These are phyloP conservation scores for Perdita meconis DNA, from an alignment of 2,888 invertebrate genomes.

Conservation along the genomic window DNA sequence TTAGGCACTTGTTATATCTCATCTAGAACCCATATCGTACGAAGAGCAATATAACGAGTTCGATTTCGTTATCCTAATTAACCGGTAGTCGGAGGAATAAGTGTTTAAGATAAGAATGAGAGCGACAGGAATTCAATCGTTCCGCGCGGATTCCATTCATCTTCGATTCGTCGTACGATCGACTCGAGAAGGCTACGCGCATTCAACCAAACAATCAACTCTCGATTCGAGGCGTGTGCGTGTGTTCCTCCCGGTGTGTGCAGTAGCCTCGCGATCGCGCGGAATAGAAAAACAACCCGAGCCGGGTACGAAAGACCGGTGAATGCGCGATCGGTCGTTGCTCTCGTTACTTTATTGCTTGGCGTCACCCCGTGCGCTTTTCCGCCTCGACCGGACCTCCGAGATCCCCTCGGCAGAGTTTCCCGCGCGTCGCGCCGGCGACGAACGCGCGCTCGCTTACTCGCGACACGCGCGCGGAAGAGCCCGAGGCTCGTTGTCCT, in stretches of 20 bases:
- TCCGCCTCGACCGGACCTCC: conserved; percentile 12
- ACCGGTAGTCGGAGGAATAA: conserved; percentile 62
- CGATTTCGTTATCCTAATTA: conserved; percentile 69
- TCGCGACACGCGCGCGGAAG: not conserved
- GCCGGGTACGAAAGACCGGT: conserved; percentile 22
- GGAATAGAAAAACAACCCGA: conserved; percentile 16
- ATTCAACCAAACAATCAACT: not conserved
- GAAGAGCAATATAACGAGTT: conserved; percentile 70
- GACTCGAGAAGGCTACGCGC: not conserved
- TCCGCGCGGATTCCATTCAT: conserved; percentile 1
- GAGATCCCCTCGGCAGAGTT: too few relatives aligned
- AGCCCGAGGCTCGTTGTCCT: not conserved
- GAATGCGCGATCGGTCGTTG: conserved; percentile 36
- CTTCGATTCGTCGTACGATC: not conserved
- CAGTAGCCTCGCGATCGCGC: not conserved
- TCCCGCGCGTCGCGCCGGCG: not conserved
- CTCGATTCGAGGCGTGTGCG: conserved; percentile 31
- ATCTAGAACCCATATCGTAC: conserved; percentile 78
- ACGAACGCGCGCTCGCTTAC: not conserved
- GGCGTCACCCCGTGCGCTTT: conserved; percentile 21
- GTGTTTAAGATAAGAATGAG: conserved; percentile 57
- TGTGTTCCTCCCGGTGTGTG: too few relatives aligned
- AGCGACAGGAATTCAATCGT: conserved; percentile 45
- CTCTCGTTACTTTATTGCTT: conserved; percentile 61
- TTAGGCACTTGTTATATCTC: conserved; percentile 84